These are phyloP conservation scores for Nasalis larvatus DNA, from an alignment of 2,113 vertebrate species.

Conservation along the genomic window DNA sequence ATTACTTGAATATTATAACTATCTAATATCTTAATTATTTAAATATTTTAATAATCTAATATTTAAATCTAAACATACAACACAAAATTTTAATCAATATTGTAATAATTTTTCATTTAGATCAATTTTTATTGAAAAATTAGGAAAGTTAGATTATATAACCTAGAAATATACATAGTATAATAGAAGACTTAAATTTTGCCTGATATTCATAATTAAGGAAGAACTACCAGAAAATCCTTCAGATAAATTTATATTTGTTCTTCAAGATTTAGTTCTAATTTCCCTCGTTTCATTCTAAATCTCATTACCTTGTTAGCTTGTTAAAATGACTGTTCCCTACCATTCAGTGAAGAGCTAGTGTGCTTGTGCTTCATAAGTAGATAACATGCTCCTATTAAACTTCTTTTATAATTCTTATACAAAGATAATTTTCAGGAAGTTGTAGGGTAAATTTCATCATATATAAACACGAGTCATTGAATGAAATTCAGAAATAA, in stretches of 20 bases:
- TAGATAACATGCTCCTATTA: background rate
- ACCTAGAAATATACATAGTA: background rate
- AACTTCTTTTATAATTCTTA: background rate
- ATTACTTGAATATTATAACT: background rate
- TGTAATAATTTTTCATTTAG: background rate
- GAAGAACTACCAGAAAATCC: background rate
- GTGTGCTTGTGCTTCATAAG: background rate
- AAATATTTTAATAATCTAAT: background rate
- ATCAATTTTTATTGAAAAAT: background rate
- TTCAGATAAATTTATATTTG: background rate
- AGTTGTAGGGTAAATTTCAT: background rate
- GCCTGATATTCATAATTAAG: background rate
- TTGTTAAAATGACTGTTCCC: background rate
- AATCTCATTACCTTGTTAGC: background rate
- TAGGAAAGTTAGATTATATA: background rate
- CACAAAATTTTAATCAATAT: background rate
- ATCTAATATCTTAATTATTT: background rate
- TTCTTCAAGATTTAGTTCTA: background rate
- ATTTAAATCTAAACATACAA: background rate
- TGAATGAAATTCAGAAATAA: background rate
- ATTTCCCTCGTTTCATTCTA: background rate
- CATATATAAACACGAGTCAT: background rate
- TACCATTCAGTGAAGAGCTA: background rate
- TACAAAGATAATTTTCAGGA: background rate
- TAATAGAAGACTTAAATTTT: background rate